phyloP scores from a whole-genome alignment of 23 tunicate genomes.

The Halocynthia roretzi region DNA sequence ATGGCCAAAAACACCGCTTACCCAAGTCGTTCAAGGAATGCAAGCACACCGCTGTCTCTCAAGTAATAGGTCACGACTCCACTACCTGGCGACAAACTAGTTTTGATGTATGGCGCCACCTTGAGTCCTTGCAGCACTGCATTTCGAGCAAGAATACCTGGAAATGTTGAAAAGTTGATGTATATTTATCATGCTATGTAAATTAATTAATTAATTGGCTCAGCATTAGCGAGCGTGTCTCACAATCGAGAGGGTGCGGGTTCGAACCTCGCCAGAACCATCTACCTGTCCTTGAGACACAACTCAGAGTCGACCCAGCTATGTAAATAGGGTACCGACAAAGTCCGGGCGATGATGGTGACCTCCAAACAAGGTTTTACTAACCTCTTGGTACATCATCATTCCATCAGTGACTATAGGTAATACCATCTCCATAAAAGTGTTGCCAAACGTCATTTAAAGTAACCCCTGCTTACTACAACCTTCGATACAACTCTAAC shows the following conservation, averaged over 20 bases:
- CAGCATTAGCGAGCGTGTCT: too few species aligned
- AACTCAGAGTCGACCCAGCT: too few species aligned
- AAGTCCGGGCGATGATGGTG: background rate
- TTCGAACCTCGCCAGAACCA: background rate
- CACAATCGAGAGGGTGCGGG: background rate
- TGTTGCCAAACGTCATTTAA: too few species aligned
- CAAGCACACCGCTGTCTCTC: constrained; percentile 73
- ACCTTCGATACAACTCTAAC: background rate
- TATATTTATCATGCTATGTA: background rate
- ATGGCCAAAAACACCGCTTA: constrained; percentile 7
- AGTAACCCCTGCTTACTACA: too few species aligned
- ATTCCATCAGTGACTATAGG: too few species aligned
- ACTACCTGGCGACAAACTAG: constrained; percentile 93
- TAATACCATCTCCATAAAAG: too few species aligned
- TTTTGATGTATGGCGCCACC: constrained; percentile 85
- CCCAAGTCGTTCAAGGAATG: constrained; percentile 77
- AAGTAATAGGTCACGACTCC: constrained; percentile 96
- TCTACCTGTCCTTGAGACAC: background rate
- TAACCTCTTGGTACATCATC: too few species aligned
- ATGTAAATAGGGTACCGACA: background rate
- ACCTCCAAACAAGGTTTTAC: background rate
- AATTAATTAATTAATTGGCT: too few species aligned
- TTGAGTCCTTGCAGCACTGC: constrained; percentile 77
- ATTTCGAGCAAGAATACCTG: constrained; percentile 88
- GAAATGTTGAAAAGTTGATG: background rate